Evolutionary conservation across 2,888 invertebrate genomes (phyloP), one percentile per base, ranked within the genome.

Genomic region (Apotomis betuletana): DNA sequence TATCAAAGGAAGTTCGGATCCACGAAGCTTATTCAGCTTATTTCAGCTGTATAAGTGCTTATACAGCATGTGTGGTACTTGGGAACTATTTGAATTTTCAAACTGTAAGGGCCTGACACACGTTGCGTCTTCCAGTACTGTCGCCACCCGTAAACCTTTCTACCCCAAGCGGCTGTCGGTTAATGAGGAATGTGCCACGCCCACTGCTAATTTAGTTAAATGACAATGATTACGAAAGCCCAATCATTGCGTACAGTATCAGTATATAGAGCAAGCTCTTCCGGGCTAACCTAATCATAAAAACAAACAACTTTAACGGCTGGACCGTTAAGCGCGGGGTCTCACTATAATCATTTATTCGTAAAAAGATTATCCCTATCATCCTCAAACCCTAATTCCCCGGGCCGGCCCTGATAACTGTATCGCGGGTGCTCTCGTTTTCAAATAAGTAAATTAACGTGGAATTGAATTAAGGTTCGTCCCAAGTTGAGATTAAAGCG

Each of bases 361-460:
- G 82, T 87, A 83, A 86, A 87, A 90, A 89, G 87, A 87, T 88
- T 86, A 91, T 87, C 86, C 87, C 77, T 80, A 84, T 87, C 77
- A 88, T 84, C 83, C 86, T 78, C 77, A 79, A 77, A 76, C 80
- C 80, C 82, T 83, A 85, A 86, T 83, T 79, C 85, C 81, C 81
- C 84, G 86, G 86, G 78, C 78, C 76, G 75, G 77, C 82, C 81
- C 81, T 83, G 85, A 85, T 88, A 86, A 82, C 84, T 82, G 83
- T 84, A 83, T 81, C 83, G 83, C 80, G 81, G 80, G 81, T 83
- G 83, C 83, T 86, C 88, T 88, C 88, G 83, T 87, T 90, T 89
- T 88, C 88, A 87, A 90, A 90, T 91, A 89, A 91, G 87, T 90
- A 88, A 91, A 90, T 91, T 90, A 90, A 90, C 86, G 88, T 88